phyloP scores from a whole-genome alignment of 2,888 invertebrate species.

The Vannuccia rotundouncinata region DNA sequence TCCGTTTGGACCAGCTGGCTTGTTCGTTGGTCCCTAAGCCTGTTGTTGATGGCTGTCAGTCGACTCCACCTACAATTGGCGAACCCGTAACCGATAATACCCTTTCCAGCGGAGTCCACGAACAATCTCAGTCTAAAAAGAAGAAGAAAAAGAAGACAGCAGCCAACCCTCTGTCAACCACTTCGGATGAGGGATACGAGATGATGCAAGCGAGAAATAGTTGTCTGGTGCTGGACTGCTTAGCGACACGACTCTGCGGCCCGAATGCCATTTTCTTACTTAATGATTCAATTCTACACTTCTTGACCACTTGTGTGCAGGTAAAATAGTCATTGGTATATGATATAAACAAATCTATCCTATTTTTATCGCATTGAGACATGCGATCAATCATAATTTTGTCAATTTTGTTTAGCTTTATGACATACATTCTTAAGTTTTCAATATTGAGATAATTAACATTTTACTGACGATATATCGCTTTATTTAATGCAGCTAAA shows the following conservation, averaged over 20 bases:
- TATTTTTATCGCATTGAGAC: too few species aligned
- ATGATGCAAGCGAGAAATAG: not conserved
- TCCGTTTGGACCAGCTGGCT: not conserved
- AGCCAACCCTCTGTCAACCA: not conserved
- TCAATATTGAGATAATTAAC: too few species aligned
- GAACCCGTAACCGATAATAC: not conserved
- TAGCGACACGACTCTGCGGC: conserved; percentile 29
- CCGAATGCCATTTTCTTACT: conserved; percentile 11
- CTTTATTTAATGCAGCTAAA: too few species aligned
- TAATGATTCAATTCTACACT: conserved; percentile 3
- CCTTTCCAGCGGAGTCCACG: not conserved
- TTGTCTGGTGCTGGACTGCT: conserved; percentile 25
- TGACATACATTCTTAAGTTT: too few species aligned
- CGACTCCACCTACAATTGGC: not conserved
- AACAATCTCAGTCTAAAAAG: not conserved
- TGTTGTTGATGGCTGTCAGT: not conserved
- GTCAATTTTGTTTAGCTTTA: too few species aligned
- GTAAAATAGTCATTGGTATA: too few species aligned
- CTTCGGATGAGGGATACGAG: not conserved
- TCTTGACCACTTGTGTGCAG: not conserved
- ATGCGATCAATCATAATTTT: too few species aligned
- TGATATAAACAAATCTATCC: too few species aligned
- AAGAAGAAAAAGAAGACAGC: not conserved
- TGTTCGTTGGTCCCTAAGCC: not conserved
- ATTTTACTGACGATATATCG: too few species aligned